These are phyloP conservation scores for Notamacropus eugenii DNA, from an alignment of 2,797 vertebrate species.

Conservation along the genomic window DNA sequence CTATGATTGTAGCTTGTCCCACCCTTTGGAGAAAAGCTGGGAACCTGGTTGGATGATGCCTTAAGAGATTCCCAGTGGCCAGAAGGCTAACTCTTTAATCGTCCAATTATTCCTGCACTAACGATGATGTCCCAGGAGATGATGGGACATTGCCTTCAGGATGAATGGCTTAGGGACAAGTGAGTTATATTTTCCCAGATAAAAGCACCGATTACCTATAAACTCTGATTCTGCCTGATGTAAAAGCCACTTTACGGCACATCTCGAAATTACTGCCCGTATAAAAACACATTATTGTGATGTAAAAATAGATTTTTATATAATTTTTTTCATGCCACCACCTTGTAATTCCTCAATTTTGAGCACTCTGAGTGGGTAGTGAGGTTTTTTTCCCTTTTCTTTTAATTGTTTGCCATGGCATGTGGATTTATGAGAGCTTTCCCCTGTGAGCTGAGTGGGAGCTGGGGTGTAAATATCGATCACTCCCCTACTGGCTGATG, in stretches of 20 bases:
- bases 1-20: not conserved
- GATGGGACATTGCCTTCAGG: constrained; percentile 62
- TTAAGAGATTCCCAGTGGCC: not conserved
- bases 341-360: constrained; percentile 79
- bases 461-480: constrained; percentile 44
- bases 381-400: constrained; percentile 74
- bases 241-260: constrained; percentile 80
- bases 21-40: constrained; percentile 35
- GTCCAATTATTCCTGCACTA: constrained; percentile 62
- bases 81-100: constrained; percentile 58
- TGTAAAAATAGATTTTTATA: constrained; percentile 83
- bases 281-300: constrained; percentile 82
- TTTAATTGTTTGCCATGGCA: constrained; percentile 78
- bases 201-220: constrained; percentile 80
- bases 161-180: constrained; percentile 55
- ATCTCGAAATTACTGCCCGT: constrained; percentile 79
- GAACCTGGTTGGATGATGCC: constrained; percentile 41
- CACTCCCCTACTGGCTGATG: constrained; percentile 18
- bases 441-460: constrained; percentile 52
- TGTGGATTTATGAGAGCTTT: constrained; percentile 67
- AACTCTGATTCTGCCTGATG: constrained; percentile 80
- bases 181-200: constrained; percentile 78
- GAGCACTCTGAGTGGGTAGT: constrained; percentile 68
- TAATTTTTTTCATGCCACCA: constrained; percentile 79
- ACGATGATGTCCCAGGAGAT: constrained; percentile 46